Evolutionary conservation across 2,888 invertebrate genomes (phyloP), one percentile per base, ranked within the genome.

Genomic region (Aporophyla lueneburgensis): DNA sequence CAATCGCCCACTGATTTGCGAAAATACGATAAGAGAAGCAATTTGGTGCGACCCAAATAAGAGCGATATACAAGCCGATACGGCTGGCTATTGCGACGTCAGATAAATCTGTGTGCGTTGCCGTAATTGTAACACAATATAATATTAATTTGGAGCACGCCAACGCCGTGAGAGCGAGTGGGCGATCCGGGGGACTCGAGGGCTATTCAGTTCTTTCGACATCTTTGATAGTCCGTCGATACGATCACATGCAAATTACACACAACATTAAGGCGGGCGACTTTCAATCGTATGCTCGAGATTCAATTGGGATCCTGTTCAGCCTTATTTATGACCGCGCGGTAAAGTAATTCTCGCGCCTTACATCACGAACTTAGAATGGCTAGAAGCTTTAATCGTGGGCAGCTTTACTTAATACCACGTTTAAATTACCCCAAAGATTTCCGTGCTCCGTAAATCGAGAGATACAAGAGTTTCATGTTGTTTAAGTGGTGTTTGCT

Each of bases 41-140:
- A 92, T 92, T 91, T 91, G 87, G 89, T 56, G 81, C 89, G 92
- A 93, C 93, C 93, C 88, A 92, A 92, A 93, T 94, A 88, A 85
- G 78, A 86, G 76, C 88, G 90, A 90, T 90, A 89, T 85, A 87
- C 81, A 83, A 78, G 87, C 87, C 81, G 91, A 90, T 92, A 91
- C 86, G 88, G 82, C 79, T 58, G 63, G 81, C 87, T 89, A 89
- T 91, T 91, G 90, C 90, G 86, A 87, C 85, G 90, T 85, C 89
- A 87, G 90, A 90, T 89, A 89, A 88, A 89, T 91, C 90, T 90
- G 89, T 89, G 82, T 89, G 87, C 89, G 88, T 90, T 89, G 91
- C 91, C 89, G 90, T 92, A 92, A 91, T 93, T 93, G 93, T 93
- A 92, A 90, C 92, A 93, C 93, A 92, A 92, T 93, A 92, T 92